Evolutionary conservation across 1,140 invertebrate species (phyloP).

Genomic region (Cylas formicarius): DNA sequence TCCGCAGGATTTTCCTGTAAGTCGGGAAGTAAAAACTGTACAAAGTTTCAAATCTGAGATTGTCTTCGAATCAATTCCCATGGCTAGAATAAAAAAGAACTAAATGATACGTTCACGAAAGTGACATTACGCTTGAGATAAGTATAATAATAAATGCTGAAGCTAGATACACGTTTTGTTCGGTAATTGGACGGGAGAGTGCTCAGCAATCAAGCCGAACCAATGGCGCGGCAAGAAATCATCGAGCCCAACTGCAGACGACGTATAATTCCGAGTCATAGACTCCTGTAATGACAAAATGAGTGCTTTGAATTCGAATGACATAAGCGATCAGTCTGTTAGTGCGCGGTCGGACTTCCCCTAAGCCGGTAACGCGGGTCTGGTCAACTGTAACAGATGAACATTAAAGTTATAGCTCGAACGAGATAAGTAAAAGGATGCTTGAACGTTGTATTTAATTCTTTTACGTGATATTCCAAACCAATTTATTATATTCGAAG

Average conservation of each 20-base stretch:
- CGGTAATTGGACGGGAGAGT: constrained; percentile 25
- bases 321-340: constrained; percentile 21
- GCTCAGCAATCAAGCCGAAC: constrained; percentile 22
- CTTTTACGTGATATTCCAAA: constrained; percentile 41
- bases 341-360: background rate
- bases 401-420: constrained; percentile 39
- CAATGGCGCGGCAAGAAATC: constrained; percentile 25
- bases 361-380: background rate
- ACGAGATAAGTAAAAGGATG: constrained; percentile 42
- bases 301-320: constrained; percentile 32
- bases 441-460: constrained; percentile 41
- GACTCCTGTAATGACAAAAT: constrained; percentile 41
- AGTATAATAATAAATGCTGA: constrained; percentile 22
- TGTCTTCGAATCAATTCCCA: constrained; percentile 12
- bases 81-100: constrained; percentile 4
- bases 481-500: constrained; percentile 38
- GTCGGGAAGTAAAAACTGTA: too few relatives aligned
- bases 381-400: constrained; percentile 31
- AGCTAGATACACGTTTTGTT: constrained; percentile 22
- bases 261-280: constrained; percentile 37
- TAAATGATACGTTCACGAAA: constrained; percentile 21
- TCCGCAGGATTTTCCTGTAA: too few relatives aligned
- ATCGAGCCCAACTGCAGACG: constrained; percentile 21
- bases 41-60: too few relatives aligned
- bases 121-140: constrained; percentile 16